These are phyloP conservation scores for Hydrotaea cyrtoneurina DNA, from an alignment of 2,888 invertebrate genomes.

Conservation along the genomic window DNA sequence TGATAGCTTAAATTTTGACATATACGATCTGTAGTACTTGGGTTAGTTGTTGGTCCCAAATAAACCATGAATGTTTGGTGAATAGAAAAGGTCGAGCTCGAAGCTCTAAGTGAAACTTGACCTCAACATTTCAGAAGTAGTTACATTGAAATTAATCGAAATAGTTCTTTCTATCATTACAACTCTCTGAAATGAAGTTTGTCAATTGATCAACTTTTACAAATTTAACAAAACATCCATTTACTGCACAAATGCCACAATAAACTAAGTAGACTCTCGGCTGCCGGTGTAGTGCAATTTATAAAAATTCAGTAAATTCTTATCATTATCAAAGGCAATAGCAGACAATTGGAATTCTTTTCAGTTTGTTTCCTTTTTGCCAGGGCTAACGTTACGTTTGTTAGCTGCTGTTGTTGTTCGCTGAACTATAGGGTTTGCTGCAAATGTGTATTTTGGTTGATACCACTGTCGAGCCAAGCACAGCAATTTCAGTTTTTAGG, in stretches of 20 bases:
- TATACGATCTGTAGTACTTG: no score
- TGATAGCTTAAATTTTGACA: no score
- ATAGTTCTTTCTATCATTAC: no score
- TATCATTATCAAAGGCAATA: constrained; percentile 58
- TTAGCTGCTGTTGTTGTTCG: neutral
- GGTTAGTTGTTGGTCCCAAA: no score
- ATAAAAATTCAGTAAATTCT: constrained; percentile 49
- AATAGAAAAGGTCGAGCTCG: no score
- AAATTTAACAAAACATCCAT: no score
- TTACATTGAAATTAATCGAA: no score
- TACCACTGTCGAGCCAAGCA: constrained; percentile 6
- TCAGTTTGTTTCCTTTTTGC: constrained; percentile 17
- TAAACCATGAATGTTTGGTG: no score
- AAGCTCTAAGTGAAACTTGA: no score
- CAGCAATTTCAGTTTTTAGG: neutral
- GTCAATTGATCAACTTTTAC: no score
- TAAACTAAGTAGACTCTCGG: neutral
- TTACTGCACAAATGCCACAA: neutral
- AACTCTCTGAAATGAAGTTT: no score
- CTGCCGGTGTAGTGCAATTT: neutral
- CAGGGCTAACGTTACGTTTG: neutral
- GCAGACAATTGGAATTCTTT: constrained; percentile 60
- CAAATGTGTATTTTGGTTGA: constrained; percentile 27
- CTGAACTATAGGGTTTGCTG: constrained; percentile 10
- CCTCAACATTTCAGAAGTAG: no score